A percentile compares a stretch with the other conserved stretches of the same genome.
Conservation (phyloP, 2,888 invertebrate species). For the Drosophila rellima region DNA sequence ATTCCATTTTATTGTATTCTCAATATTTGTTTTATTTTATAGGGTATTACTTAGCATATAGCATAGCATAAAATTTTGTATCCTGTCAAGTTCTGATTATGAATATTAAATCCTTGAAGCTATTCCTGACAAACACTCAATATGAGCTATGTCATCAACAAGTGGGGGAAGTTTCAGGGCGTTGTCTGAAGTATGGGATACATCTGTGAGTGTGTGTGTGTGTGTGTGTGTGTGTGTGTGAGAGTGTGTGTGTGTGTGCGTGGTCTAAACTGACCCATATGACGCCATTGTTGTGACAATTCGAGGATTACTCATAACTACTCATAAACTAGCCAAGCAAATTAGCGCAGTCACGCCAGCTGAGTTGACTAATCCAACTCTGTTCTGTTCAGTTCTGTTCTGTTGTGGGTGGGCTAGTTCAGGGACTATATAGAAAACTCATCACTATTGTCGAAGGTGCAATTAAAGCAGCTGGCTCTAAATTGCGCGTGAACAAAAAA, state of each 20-base stretch:
- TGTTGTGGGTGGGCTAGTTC: conserved; percentile 19
- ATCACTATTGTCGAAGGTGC: conserved; percentile 9
- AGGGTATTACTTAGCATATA: not conserved
- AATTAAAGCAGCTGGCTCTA: conserved; percentile 38
- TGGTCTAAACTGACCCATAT: conserved; percentile 41
- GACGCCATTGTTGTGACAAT: conserved; percentile 74
- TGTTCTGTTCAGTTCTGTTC: not conserved
- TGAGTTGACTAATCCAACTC: conserved; percentile 35
- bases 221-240: not conserved
- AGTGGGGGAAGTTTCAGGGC: conserved; percentile 23
- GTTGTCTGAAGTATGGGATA: conserved; percentile 16
- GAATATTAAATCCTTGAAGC: not conserved
- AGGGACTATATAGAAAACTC: conserved; percentile 3
- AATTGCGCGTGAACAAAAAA: conserved; percentile 17
- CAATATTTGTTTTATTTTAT: not conserved
- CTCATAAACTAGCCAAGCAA: conserved; percentile 54
- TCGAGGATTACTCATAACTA: conserved; percentile 55
- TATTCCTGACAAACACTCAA: conserved; percentile 23
- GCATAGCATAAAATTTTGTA: not conserved
- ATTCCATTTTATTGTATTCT: not conserved
- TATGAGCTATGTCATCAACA: conserved; percentile 26
- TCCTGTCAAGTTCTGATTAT: conserved; percentile 13
- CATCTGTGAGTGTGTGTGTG: not conserved
- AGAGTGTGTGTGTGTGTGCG: not conserved
- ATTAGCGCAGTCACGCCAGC: conserved; percentile 74